Evolutionary conservation across 2,888 invertebrate genomes (phyloP).

Genomic region (Dryocosmus kuriphilus): DNA sequence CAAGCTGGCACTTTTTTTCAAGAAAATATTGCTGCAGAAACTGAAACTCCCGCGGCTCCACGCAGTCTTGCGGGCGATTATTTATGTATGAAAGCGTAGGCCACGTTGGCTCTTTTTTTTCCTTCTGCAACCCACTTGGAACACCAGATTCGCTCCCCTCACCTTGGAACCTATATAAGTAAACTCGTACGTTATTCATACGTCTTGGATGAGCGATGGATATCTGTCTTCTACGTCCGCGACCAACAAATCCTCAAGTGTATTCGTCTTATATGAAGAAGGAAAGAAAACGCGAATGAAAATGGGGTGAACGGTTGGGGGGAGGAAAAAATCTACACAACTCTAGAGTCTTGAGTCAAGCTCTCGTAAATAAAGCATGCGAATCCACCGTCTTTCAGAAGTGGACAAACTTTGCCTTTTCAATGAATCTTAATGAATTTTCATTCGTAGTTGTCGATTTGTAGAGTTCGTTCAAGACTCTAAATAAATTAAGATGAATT

Average conservation of each 20-base stretch:
- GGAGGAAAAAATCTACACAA: neutral
- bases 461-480: neutral
- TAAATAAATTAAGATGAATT: neutral
- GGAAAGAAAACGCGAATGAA: conserved; percentile 1
- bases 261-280: neutral
- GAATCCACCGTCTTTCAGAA: neutral
- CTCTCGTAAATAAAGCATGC: neutral
- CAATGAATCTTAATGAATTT: conserved; percentile 6
- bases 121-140: conserved; percentile 41
- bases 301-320: neutral
- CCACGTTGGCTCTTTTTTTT: conserved; percentile 40
- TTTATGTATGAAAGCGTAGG: conserved; percentile 65
- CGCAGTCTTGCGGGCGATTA: conserved; percentile 59
- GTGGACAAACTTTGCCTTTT: neutral
- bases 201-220: conserved; percentile 67
- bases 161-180: conserved; percentile 51
- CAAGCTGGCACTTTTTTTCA: conserved; percentile 1
- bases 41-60: conserved; percentile 58
- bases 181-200: conserved; percentile 69
- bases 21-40: conserved; percentile 56
- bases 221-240: conserved; percentile 61
- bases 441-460: neutral
- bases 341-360: neutral
- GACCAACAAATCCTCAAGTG: conserved; percentile 41
- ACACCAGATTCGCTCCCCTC: conserved; percentile 43